Conservation (phyloP, 2,113 vertebrate species). For the Microcebus griseorufus region DNA sequence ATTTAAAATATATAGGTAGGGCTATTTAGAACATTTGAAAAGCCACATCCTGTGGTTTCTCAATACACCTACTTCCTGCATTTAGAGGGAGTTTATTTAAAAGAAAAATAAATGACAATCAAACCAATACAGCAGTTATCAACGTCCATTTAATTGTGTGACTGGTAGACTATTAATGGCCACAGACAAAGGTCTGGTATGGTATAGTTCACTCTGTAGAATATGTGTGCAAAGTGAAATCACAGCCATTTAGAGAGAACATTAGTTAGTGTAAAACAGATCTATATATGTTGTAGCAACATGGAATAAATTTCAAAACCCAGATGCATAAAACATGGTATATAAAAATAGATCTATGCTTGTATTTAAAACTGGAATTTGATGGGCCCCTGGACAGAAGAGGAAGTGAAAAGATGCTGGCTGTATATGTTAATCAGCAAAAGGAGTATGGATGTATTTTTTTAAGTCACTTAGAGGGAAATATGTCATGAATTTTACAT, state of each 20-base stretch:
- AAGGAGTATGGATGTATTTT: background rate
- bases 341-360: background rate
- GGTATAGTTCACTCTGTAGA: background rate
- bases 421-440: background rate
- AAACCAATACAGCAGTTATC: slow-evolving; percentile 44
- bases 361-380: background rate
- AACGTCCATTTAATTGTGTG: background rate
- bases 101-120: slow-evolving; percentile 83
- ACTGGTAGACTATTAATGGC: background rate
- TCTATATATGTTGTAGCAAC: background rate
- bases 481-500: background rate
- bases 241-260: background rate
- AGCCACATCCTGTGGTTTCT: slow-evolving; percentile 64
- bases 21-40: slow-evolving; percentile 62
- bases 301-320: slow-evolving; percentile 43
- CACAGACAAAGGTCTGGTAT: background rate
- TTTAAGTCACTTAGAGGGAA: background rate
- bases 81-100: slow-evolving; percentile 69
- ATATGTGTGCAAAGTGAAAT: background rate
- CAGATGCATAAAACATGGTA: background rate
- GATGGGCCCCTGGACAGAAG: background rate
- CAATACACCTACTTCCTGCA: slow-evolving; percentile 52
- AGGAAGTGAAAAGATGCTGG: background rate
- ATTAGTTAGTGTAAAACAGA: background rate
- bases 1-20: slow-evolving; percentile 76